phyloP scores from a whole-genome alignment of 2,888 invertebrate species.

The Vanessa cardui region DNA sequence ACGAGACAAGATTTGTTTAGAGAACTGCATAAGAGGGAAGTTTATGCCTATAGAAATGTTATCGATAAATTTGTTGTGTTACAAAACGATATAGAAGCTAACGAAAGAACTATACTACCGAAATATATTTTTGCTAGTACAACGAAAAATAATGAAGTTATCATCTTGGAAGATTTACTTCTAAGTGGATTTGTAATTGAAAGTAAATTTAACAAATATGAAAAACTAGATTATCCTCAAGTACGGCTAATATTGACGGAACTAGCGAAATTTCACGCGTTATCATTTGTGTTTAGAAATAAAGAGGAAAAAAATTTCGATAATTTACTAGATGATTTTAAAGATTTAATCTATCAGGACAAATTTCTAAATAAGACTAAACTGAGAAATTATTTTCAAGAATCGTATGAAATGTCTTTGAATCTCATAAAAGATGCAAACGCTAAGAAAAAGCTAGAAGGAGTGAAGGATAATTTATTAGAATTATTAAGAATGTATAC shows the following conservation, averaged over 20 bases:
- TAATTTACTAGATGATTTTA: slow-evolving; percentile 51
- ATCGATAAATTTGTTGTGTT: slow-evolving; percentile 55
- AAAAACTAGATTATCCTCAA: slow-evolving; percentile 55
- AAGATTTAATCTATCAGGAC: slow-evolving; percentile 63
- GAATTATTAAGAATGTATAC: slow-evolving; percentile 58
- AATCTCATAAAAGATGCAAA: slow-evolving; percentile 53
- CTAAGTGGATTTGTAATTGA: slow-evolving; percentile 58
- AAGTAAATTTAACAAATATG: slow-evolving; percentile 51
- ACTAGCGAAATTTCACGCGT: slow-evolving; percentile 69
- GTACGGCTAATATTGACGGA: slow-evolving; percentile 55
- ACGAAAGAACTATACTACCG: slow-evolving; percentile 55
- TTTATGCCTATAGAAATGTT: slow-evolving; percentile 58
- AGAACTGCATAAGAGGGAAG: slow-evolving; percentile 69
- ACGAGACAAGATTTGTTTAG: slow-evolving; percentile 65
- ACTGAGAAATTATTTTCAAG: slow-evolving; percentile 62
- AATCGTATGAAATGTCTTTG: slow-evolving; percentile 66
- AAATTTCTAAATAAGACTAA: slow-evolving; percentile 65
- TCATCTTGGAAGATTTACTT: slow-evolving; percentile 66
- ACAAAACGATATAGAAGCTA: slow-evolving; percentile 51
- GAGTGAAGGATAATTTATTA: slow-evolving; percentile 53
- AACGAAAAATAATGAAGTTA: slow-evolving; percentile 61
- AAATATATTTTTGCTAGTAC: slow-evolving; percentile 57
- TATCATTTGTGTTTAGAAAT: slow-evolving; percentile 61
- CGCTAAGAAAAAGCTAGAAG: slow-evolving; percentile 54
- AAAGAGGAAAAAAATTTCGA: slow-evolving; percentile 48